Conservation (phyloP, 2,888 invertebrate species). For the Drosophila prolongata region DNA sequence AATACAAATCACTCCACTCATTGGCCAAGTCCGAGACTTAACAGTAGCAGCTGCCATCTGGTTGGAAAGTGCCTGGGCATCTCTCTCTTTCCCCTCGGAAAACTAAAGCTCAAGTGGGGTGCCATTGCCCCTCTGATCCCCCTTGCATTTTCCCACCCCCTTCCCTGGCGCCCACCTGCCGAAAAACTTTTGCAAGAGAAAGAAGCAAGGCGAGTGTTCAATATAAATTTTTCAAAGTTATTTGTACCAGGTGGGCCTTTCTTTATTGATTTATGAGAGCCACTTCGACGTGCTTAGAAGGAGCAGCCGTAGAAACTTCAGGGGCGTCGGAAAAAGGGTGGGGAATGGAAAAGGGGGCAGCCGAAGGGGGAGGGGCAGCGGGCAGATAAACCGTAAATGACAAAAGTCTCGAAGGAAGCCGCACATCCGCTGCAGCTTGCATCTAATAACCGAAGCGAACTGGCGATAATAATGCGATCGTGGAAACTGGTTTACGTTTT, state of each 20-base stretch:
- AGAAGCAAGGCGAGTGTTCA: constrained; percentile 44
- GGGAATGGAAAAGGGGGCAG: background rate
- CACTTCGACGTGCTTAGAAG: constrained; percentile 39
- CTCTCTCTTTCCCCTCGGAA: constrained; percentile 6
- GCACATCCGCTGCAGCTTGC: constrained; percentile 75
- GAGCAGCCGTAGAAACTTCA: constrained; percentile 7
- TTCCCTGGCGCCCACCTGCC: constrained; percentile 5
- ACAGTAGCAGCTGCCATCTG: constrained; percentile 44
- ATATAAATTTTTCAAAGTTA: constrained; percentile 73
- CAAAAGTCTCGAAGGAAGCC: constrained; percentile 72
- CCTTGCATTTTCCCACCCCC: background rate
- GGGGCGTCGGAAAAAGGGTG: constrained; percentile 4
- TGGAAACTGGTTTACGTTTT: constrained; percentile 60
- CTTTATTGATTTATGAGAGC: constrained; percentile 72
- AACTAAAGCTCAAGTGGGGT: constrained; percentile 26
- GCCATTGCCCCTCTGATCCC: background rate
- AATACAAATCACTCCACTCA: constrained; percentile 39
- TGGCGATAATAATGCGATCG: constrained; percentile 68
- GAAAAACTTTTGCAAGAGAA: constrained; percentile 29
- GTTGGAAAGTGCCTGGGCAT: constrained; percentile 17
- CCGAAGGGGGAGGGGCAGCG: too few relatives aligned
- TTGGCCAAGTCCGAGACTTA: constrained; percentile 31
- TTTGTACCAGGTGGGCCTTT: constrained; percentile 69
- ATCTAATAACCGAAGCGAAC: constrained; percentile 70
- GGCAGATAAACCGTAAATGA: constrained; percentile 70